These are phyloP conservation scores for Erebia aethiops DNA, from an alignment of 2,888 invertebrate genomes.

Conservation along the genomic window DNA sequence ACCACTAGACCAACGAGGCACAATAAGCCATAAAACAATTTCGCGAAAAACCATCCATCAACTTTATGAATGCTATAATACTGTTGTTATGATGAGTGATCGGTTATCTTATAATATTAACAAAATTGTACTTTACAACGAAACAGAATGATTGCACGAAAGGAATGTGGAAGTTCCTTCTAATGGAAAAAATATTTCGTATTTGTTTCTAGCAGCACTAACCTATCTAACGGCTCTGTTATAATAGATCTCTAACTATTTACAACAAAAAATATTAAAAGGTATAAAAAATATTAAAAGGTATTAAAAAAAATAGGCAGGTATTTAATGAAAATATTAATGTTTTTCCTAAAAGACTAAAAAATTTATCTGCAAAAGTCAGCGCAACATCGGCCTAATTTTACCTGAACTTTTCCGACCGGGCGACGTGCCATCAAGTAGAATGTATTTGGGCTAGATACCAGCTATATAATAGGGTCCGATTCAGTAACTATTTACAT, in stretches of 20 bases:
- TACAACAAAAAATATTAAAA: too few relatives aligned
- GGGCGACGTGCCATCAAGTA: background rate
- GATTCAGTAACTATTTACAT: constrained; percentile 1
- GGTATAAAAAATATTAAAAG: too few relatives aligned
- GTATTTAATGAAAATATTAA: too few relatives aligned
- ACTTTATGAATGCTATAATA: constrained; percentile 20
- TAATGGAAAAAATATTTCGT: too few relatives aligned
- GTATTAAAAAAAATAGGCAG: too few relatives aligned
- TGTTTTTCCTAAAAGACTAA: too few relatives aligned
- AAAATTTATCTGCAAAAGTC: background rate
- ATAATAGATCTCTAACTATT: too few relatives aligned
- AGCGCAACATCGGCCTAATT: background rate
- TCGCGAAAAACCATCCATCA: constrained; percentile 30
- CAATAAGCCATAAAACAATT: constrained; percentile 27
- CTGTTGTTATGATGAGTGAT: constrained; percentile 20
- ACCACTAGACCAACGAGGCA: too few relatives aligned
- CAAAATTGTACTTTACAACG: constrained; percentile 5
- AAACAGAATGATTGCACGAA: constrained; percentile 1
- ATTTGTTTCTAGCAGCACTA: too few relatives aligned
- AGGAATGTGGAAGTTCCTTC: background rate
- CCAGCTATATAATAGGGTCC: background rate
- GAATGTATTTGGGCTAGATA: background rate
- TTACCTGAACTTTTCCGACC: background rate
- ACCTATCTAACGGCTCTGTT: too few relatives aligned
- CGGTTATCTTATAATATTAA: constrained; percentile 12